Percentiles rank a stretch among this genome's conserved stretches.
Evolutionary conservation across 2,113 vertebrate genomes (phyloP).

Genomic region (Sakesphorus luctuosus): DNA sequence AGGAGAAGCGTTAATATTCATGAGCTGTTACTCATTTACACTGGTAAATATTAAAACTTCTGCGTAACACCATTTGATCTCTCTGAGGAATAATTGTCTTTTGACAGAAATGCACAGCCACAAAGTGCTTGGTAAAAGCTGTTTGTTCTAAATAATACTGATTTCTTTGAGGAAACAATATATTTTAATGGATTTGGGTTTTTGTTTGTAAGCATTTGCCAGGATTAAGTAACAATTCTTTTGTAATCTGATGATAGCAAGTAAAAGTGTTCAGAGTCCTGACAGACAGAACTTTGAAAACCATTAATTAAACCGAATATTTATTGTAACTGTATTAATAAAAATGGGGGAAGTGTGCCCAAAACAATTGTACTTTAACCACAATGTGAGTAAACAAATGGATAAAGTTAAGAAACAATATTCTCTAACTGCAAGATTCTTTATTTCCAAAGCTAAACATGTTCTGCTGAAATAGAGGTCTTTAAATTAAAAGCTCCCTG

Average conservation of each 20-base stretch:
- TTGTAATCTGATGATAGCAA: neutral
- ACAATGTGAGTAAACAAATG: neutral
- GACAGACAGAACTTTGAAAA: neutral
- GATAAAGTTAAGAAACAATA: neutral
- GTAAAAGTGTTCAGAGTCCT: neutral
- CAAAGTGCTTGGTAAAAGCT: neutral
- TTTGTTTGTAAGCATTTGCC: neutral
- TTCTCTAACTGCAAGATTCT: neutral
- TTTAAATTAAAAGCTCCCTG: neutral
- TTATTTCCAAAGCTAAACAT: neutral
- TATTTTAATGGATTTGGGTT: neutral
- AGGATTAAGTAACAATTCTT: neutral
- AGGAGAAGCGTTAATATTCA: conserved; percentile 35
- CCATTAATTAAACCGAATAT: neutral
- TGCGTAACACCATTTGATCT: neutral
- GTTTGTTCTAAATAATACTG: neutral
- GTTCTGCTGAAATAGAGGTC: neutral
- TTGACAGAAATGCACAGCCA: neutral
- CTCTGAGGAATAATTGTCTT: neutral
- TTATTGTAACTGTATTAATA: neutral
- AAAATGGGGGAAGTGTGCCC: neutral
- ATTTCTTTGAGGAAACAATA: neutral
- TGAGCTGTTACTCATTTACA: conserved; percentile 62
- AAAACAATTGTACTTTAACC: neutral
- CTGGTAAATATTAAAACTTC: conserved; percentile 1